A percentile compares a stretch with the other conserved stretches of the same genome.
These are phyloP conservation scores for Pogonophryne albipinna DNA, from an alignment of 2,797 vertebrate species.

Conservation along the genomic window DNA sequence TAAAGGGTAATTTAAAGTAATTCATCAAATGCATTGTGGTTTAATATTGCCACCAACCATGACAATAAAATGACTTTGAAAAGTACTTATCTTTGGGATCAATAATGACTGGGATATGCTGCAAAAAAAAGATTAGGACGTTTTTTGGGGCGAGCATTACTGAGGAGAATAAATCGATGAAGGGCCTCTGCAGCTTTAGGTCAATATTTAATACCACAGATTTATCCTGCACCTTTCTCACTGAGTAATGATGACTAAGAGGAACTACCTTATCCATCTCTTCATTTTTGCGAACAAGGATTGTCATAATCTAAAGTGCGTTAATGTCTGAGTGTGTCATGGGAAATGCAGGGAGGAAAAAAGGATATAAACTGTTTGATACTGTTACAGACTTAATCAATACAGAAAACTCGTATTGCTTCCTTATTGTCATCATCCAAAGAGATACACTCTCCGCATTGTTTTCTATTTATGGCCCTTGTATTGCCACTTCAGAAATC, in stretches of 20 bases:
- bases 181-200: conserved; percentile 54
- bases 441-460: too few species aligned
- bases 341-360: background rate
- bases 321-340: background rate
- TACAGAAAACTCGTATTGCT: too few species aligned
- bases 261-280: conserved; percentile 28
- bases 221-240: conserved; percentile 24
- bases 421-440: too few species aligned
- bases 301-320: conserved; percentile 9
- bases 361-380: background rate
- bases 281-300: conserved; percentile 34
- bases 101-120: conserved; percentile 56
- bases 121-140: conserved; percentile 60
- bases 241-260: conserved; percentile 44
- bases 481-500: too few species aligned
- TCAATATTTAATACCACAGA: conserved; percentile 69
- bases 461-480: too few species aligned
- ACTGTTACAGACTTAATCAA: background rate
- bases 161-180: conserved; percentile 59
- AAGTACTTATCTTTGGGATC: conserved; percentile 63
- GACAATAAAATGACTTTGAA: conserved; percentile 63
- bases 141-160: conserved; percentile 47
- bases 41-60: conserved; percentile 56
- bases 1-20: conserved; percentile 64
- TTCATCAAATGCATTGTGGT: conserved; percentile 66